Evolutionary conservation across 2,888 invertebrate genomes (phyloP).

Genomic region (Pemphredon lugubris): DNA sequence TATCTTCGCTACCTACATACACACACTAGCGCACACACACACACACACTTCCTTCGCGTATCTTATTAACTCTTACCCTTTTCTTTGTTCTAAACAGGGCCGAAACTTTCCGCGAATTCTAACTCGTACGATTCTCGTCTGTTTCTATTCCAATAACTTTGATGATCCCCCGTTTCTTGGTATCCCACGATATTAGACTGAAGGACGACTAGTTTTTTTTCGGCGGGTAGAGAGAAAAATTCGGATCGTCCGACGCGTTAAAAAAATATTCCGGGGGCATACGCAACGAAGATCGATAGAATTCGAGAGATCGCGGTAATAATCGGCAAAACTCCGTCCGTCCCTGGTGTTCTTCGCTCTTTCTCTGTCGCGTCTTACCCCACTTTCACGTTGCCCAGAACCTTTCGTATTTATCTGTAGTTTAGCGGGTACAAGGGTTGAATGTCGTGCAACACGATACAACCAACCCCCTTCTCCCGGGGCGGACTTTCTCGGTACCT

Average conservation of each 20-base stretch:
- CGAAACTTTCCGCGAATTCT: constrained; percentile 32
- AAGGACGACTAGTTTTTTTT: not conserved
- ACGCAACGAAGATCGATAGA: too few relatives aligned
- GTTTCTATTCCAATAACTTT: too few relatives aligned
- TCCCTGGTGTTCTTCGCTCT: constrained; percentile 26
- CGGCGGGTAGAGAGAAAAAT: not conserved
- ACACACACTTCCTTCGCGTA: constrained; percentile 42
- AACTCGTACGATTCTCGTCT: not conserved
- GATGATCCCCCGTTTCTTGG: not conserved
- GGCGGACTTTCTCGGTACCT: constrained; percentile 58
- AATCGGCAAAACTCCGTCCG: constrained; percentile 46
- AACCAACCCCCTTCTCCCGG: constrained; percentile 59
- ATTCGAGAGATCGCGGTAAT: too few relatives aligned
- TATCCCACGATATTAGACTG: not conserved
- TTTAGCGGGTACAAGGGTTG: constrained; percentile 70
- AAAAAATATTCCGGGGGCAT: too few relatives aligned
- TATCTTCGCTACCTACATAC: constrained; percentile 46
- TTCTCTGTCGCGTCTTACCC: constrained; percentile 40
- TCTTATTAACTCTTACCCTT: constrained; percentile 60
- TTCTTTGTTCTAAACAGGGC: constrained; percentile 50
- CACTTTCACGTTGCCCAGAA: constrained; percentile 54
- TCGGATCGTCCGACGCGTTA: too few relatives aligned
- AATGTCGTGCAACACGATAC: constrained; percentile 76
- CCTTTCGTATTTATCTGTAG: constrained; percentile 66
- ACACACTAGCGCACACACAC: too few relatives aligned